A percentile compares a stretch with the other conserved stretches of the same genome.
phyloP scores from a whole-genome alignment of 2,797 vertebrate genomes.

The Philypnodon macrostomus region DNA sequence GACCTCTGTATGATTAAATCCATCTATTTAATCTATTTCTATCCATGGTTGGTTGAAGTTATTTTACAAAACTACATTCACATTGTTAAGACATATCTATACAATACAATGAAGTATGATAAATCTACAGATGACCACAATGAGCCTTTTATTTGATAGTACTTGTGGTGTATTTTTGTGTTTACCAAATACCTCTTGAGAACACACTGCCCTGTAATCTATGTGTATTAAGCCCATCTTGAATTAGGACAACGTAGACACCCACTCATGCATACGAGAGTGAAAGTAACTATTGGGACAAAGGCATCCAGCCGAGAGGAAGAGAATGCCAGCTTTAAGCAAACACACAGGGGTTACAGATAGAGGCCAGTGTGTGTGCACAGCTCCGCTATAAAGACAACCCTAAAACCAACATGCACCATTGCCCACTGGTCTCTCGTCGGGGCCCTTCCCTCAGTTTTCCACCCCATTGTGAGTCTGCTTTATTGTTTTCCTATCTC shows the following conservation, averaged over 20 bases:
- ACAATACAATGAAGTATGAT: no score
- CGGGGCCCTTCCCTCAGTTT: conserved; percentile 19
- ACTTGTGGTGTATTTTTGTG: no score
- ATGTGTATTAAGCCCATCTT: conserved; percentile 51
- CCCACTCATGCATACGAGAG: conserved; percentile 46
- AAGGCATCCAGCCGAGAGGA: conserved; percentile 73
- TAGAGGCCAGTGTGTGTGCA: conserved; percentile 69
- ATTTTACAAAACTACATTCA: no score
- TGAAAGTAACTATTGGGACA: conserved; percentile 66
- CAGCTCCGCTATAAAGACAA: conserved; percentile 69
- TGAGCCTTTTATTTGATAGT: no score
- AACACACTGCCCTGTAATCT: conserved; percentile 51
- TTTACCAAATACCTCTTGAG: no score
- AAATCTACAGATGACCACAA: no score
- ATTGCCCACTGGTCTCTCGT: conserved; percentile 51
- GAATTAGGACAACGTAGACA: conserved; percentile 37
- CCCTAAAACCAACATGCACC: conserved; percentile 71
- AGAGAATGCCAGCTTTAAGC: conserved; percentile 73
- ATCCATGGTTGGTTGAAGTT: no score
- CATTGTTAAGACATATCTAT: no score
- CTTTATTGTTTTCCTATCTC: conserved; percentile 60
- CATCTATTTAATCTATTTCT: no score
- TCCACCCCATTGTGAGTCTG: conserved; percentile 53
- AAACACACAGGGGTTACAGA: conserved; percentile 68
- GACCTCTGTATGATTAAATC: no score